These are phyloP conservation scores for Neoniphon sammara DNA, from an alignment of 2,797 vertebrate genomes.

Conservation along the genomic window DNA sequence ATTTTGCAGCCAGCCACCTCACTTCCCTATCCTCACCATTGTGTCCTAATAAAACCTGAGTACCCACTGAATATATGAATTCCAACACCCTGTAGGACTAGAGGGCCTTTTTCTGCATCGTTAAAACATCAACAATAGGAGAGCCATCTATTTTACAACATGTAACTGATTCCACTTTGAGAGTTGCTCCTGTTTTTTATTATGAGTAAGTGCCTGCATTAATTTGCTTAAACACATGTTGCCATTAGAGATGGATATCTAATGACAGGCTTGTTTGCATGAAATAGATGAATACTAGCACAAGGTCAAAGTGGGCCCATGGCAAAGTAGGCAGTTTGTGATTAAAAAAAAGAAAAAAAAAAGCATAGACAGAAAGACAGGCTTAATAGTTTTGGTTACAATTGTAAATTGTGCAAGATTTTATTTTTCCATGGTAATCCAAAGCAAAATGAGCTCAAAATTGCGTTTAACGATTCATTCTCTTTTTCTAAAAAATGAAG, in stretches of 20 bases:
- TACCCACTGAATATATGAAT: slow-evolving; percentile 12
- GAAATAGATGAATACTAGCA: neutral
- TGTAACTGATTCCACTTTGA: slow-evolving; percentile 35
- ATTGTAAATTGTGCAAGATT: neutral
- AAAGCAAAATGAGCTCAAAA: slow-evolving; percentile 5
- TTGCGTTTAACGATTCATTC: neutral
- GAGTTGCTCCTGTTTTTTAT: slow-evolving; percentile 47
- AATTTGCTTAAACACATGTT: slow-evolving; percentile 62
- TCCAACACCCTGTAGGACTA: slow-evolving; percentile 23
- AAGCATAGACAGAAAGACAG: neutral
- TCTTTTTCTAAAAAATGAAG: neutral
- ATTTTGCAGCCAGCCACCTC: slow-evolving; percentile 4
- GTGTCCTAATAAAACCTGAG: neutral
- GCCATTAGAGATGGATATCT: slow-evolving; percentile 55
- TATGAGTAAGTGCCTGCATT: slow-evolving; percentile 60
- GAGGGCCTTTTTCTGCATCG: slow-evolving; percentile 47
- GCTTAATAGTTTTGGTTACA: slow-evolving; percentile 5
- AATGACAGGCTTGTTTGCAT: slow-evolving; percentile 47
- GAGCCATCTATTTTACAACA: slow-evolving; percentile 37
- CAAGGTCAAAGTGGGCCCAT: neutral
- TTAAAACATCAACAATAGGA: slow-evolving; percentile 55
- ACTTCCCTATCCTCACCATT: neutral
- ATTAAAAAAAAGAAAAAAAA: neutral
- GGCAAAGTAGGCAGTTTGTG: neutral
- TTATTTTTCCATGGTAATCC: neutral